Percentiles rank a stretch among this genome's conserved stretches.
Conservation (phyloP, 2,797 vertebrate genomes). For the Alosa sapidissima region DNA sequence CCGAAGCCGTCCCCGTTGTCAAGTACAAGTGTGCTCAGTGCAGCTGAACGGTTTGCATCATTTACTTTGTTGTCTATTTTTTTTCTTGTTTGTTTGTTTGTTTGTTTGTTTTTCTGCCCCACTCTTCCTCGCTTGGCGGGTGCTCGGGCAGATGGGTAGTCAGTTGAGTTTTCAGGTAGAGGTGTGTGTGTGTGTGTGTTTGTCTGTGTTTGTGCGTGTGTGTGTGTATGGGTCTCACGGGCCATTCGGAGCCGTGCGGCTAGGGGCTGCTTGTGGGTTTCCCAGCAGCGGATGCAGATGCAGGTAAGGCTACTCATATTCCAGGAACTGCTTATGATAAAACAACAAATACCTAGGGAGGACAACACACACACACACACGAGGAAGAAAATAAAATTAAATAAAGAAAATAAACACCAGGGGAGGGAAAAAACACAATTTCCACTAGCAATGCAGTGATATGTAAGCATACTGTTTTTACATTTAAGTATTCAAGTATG, state of each 20-base stretch:
- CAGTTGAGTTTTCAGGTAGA: conserved; percentile 79
- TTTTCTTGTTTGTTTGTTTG: conserved; percentile 43
- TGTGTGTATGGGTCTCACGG: conserved; percentile 49
- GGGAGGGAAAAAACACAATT: background rate
- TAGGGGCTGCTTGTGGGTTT: background rate
- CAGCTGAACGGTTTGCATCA: conserved; percentile 74
- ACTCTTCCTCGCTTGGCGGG: conserved; percentile 39
- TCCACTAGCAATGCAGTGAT: background rate
- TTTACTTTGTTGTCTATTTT: conserved; percentile 59
- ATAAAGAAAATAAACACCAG: background rate
- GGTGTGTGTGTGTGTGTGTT: conserved; percentile 46
- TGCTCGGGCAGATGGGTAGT: conserved; percentile 62
- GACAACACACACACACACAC: background rate
- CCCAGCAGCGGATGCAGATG: background rate
- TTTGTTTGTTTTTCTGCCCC: conserved; percentile 44
- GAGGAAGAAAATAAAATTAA: background rate
- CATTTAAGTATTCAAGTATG: background rate
- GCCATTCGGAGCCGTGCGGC: background rate
- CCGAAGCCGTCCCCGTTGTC: conserved; percentile 72
- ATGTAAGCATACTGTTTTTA: background rate
- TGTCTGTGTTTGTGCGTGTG: conserved; percentile 73
- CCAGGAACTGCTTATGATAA: conserved; percentile 90
- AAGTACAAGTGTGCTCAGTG: conserved; percentile 83
- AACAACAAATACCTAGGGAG: conserved; percentile 83
- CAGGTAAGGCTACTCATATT: conserved; percentile 80